phyloP scores from a whole-genome alignment of 2,797 vertebrate genomes.

The Squalus acanthias region DNA sequence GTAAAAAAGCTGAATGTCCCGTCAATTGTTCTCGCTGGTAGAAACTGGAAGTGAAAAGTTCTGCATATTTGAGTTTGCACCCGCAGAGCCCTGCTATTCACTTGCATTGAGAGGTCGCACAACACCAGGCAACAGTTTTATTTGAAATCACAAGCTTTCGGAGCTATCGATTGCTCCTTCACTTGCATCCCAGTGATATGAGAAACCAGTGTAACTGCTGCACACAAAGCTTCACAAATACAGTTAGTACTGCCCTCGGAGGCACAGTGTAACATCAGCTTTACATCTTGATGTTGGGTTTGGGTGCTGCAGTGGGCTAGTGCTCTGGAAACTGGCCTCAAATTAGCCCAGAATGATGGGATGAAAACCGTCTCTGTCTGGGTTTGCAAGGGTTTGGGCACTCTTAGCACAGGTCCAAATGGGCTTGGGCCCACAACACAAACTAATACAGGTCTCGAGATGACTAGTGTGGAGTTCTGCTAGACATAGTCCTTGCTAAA shows the following conservation, averaged over 20 bases:
- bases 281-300: not conserved
- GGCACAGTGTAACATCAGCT: not conserved
- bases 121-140: too few relatives aligned
- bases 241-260: not conserved
- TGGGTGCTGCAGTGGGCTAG: not conserved
- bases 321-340: not conserved
- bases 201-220: not conserved
- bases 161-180: too few relatives aligned
- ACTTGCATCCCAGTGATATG: not conserved
- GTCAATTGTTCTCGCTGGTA: not conserved
- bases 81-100: not conserved
- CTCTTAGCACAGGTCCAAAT: not conserved
- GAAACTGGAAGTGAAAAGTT: not conserved
- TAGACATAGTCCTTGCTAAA: not conserved
- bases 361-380: not conserved
- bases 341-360: not conserved
- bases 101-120: too few relatives aligned
- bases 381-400: not conserved
- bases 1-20: not conserved
- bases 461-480: not conserved
- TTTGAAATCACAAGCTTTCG: too few relatives aligned
- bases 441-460: not conserved
- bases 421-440: not conserved
- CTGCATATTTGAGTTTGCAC: not conserved
- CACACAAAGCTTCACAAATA: not conserved